Conservation (phyloP, 2,888 invertebrate species). For the Anticlea derivata region DNA sequence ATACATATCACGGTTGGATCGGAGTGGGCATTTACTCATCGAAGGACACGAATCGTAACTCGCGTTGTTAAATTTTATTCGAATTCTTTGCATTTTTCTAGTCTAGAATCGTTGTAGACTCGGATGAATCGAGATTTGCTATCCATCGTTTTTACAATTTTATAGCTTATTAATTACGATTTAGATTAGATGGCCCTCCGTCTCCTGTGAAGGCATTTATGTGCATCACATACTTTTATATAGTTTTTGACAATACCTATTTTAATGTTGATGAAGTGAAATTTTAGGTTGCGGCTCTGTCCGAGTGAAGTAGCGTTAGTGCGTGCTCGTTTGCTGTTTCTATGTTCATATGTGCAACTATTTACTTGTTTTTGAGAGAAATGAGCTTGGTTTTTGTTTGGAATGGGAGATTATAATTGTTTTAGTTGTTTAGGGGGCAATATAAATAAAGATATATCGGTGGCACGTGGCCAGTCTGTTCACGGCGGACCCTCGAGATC, state of each 20-base stretch:
- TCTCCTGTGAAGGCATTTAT: constrained; percentile 54
- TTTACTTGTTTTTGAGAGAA: constrained; percentile 20
- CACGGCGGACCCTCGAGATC: constrained; percentile 60
- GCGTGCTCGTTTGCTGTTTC: constrained; percentile 42
- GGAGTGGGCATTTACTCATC: constrained; percentile 53
- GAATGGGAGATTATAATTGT: constrained; percentile 32
- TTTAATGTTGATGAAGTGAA: constrained; percentile 40
- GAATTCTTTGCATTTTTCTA: constrained; percentile 81
- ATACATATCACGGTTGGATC: constrained; percentile 67
- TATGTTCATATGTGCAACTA: constrained; percentile 36
- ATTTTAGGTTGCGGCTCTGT: constrained; percentile 46
- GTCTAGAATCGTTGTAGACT: constrained; percentile 68
- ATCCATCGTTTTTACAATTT: constrained; percentile 52
- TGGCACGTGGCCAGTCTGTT: constrained; percentile 29
- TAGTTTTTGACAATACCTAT: constrained; percentile 40
- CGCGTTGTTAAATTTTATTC: constrained; percentile 48
- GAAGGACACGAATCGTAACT: constrained; percentile 44
- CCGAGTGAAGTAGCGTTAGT: constrained; percentile 38
- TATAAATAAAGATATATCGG: too few relatives aligned
- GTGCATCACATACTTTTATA: constrained; percentile 49
- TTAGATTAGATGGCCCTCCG: constrained; percentile 41
- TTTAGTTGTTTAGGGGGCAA: constrained; percentile 16
- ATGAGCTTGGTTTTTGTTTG: constrained; percentile 37
- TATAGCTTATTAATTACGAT: constrained; percentile 49
- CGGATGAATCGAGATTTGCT: constrained; percentile 54